Conservation (phyloP, 2,888 invertebrate species). For the Phyto melanocephala region DNA sequence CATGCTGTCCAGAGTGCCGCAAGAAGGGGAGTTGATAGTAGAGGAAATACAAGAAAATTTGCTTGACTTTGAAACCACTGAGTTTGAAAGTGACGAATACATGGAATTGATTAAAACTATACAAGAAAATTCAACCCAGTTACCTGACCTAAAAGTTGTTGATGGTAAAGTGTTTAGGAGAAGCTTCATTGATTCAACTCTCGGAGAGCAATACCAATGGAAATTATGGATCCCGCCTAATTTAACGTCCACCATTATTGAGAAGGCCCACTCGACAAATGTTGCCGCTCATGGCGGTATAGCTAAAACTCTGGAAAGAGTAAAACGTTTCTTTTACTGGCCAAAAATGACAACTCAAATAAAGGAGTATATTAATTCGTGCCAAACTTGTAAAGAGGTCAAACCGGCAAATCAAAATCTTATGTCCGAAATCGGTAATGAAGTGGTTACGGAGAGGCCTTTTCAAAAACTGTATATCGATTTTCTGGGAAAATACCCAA, state of each 20-base stretch:
- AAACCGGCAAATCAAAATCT: neutral
- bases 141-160: neutral
- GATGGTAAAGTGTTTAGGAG: neutral
- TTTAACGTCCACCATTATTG: neutral
- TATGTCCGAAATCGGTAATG: neutral
- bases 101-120: neutral
- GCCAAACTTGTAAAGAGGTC: too few species aligned
- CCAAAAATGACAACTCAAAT: too few species aligned
- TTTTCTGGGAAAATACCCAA: too few species aligned
- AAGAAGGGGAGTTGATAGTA: neutral
- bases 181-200: neutral
- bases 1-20: too few species aligned
- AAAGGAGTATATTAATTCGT: neutral
- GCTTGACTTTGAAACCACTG: too few species aligned
- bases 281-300: neutral
- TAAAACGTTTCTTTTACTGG: too few species aligned
- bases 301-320: too few species aligned
- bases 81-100: too few species aligned
- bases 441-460: conserved; percentile 1
- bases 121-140: neutral
- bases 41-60: too few species aligned
- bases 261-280: neutral
- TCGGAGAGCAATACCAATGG: neutral
- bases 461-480: conserved; percentile 69
- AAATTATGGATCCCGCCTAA: neutral